A percentile compares a stretch with the other conserved stretches of the same genome.
Conservation (phyloP, 2,797 vertebrate species). For the Australoheros facetus region DNA sequence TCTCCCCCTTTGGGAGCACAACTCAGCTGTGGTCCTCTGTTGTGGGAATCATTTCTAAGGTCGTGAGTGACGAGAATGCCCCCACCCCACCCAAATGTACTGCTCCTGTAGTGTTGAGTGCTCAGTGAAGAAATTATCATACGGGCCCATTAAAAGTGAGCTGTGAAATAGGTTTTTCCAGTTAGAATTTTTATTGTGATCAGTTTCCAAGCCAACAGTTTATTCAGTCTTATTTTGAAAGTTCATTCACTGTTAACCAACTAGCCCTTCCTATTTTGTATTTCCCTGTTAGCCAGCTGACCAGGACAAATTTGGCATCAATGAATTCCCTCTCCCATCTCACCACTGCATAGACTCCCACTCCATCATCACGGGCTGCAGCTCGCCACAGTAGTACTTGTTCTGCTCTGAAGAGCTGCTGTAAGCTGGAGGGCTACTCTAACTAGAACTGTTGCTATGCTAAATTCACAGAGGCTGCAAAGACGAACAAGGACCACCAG, state of each 20-base stretch:
- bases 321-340: not conserved
- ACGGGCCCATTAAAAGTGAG: constrained; percentile 36
- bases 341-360: too few species aligned
- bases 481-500: not conserved
- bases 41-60: constrained; percentile 31
- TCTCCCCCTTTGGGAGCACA: constrained; percentile 30
- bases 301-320: not conserved
- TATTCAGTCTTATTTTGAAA: not conserved
- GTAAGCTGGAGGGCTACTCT: not conserved
- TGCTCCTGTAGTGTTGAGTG: constrained; percentile 2
- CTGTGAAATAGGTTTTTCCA: not conserved
- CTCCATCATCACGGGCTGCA: not conserved
- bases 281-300: not conserved
- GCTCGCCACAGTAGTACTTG: not conserved
- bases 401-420: not conserved
- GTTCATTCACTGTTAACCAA: not conserved
- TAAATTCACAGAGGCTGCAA: not conserved
- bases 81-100: not conserved
- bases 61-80: constrained; percentile 45
- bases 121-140: constrained; percentile 23
- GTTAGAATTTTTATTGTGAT: constrained; percentile 1
- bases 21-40: not conserved
- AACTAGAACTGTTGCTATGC: not conserved
- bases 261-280: too few species aligned
- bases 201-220: too few species aligned